Percentiles rank a stretch among this genome's conserved stretches.
These are phyloP conservation scores for Aphelenchoides fujianensis DNA, from an alignment of 1,140 invertebrate genomes.

Conservation along the genomic window DNA sequence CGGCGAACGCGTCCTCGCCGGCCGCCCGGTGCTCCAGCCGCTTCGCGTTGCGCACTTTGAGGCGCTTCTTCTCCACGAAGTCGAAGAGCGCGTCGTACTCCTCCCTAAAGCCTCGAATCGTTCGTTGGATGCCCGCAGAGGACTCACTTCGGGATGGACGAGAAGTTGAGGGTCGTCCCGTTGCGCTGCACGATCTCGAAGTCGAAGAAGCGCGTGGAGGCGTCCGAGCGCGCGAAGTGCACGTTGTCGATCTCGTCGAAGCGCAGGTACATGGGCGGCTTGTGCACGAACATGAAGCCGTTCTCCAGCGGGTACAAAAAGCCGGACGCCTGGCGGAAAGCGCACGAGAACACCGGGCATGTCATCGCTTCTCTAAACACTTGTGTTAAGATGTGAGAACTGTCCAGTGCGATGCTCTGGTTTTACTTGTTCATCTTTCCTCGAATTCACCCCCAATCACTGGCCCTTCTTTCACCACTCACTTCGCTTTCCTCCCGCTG, in stretches of 20 bases:
- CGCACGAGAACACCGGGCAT: conserved; percentile 78
- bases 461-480: too few relatives aligned
- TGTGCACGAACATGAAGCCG: conserved; percentile 97
- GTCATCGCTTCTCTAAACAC: conserved; percentile 68
- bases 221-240: conserved; percentile 93
- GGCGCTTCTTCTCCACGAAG: conserved; percentile 86
- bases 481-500: too few relatives aligned
- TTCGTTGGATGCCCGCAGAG: too few relatives aligned
- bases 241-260: conserved; percentile 93
- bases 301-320: conserved; percentile 95
- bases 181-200: conserved; percentile 92
- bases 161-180: conserved; percentile 87
- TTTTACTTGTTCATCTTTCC: too few relatives aligned
- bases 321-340: conserved; percentile 95
- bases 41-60: conserved; percentile 90
- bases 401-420: too few relatives aligned
- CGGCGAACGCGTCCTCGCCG: conserved; percentile 76
- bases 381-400: conserved; percentile 56
- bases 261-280: conserved; percentile 92
- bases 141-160: conserved; percentile 97
- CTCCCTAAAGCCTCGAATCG: too few relatives aligned
- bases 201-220: conserved; percentile 90
- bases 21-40: conserved; percentile 69
- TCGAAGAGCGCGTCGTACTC: conserved; percentile 94
- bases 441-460: too few relatives aligned